Base-by-base conservation (phyloP, 1,140 invertebrate genomes). In the Drosophila parabipectinata region DNA sequence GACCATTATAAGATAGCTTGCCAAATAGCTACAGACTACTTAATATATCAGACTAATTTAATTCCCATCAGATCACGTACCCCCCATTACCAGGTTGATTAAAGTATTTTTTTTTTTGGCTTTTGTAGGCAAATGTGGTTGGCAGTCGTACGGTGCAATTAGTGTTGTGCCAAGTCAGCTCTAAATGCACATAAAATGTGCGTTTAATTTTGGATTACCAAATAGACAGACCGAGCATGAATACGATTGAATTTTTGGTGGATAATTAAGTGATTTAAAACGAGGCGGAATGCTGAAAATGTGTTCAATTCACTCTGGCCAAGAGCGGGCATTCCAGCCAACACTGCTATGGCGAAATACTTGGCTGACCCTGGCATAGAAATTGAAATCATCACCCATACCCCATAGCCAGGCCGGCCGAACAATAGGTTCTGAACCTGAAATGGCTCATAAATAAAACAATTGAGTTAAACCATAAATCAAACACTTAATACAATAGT, bases 401-500 rank as follows among this genome's bases (percentile, higher is more conserved):
- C 21, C 41, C n/a, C 18, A 18, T 18, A 44, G 0, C 3, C 30
- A n/a, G n/a, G 51, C 51, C 10, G 21, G 8, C 18, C 37, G 39
- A 63, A 59, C 57, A 67, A 67, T 67, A 47, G 63, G 15, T 18
- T 39, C 63, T 12, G 55, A 69, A 47, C 44, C 64, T 57, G 52
- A 50, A 69, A 69, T 69, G 67, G 63, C 81, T 85, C 82, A 87
- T 85, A 85, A 85, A 85, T 85, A 85, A 87, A 87, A 87, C 82
- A 82, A 87, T 87, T 87, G 83, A 87, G 79, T 79, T 79, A 87
- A 79, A 75, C 71, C 83, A 87, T 87, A 87, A 87, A 87, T 87
- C 83, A 87, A 87, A 87, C 83, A 87, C 83, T 87, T 87, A 87
- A 87, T 87, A 87, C 83, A 87, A 87, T 87, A 87, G 83, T 87